Base-by-base conservation (phyloP, 2,113 vertebrate genomes). In the Takifugu bimaculatus region DNA sequence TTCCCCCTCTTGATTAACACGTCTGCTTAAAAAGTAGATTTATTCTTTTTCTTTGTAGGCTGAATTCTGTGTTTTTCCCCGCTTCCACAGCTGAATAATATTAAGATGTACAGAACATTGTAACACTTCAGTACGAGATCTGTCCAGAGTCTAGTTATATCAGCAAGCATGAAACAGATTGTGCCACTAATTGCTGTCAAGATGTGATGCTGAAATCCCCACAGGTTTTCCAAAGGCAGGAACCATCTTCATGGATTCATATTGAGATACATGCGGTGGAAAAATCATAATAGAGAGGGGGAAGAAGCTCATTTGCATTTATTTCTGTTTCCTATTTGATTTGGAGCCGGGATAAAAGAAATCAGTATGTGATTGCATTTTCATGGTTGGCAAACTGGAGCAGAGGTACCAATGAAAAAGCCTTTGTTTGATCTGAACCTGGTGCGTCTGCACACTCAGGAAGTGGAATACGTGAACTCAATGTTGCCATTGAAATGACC, bases 121-220 rank as follows among this genome's bases (percentile, higher is more conserved):
- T 68, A 82, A 84, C 70, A 75, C 81, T 83, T 80, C 70, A 86
- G 82, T 64, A 57, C 79, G 81, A 84, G 83, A 85, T 88, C 82
- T 81, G 84, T 85, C 85, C 78, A 79, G 72, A 83, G 83, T 70
- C 81, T 84, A 78, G 85, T 85, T 89, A 88, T 75, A 87, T 80
- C 65, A 75, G 83, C 81, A 60, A 84, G 84, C 79, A 76, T 74
- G 78, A 85, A 89, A 88, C 87, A 89, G 87, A 89, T 89, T 88
- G 87, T 88, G 84, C 85, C 85, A 83, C 85, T 89, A 89, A 89
- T 89, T 89, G 87, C 87, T 88, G 87, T 89, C 87, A 89, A 83
- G 84, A 88, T 81, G 80, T 88, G 87, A 89, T 84, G 83, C 79
- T 78, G 81, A 86, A 89, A 84, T 88, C 81, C 87, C 85, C 65